Conservation (phyloP, 1,140 invertebrate species). For the Fopius arisanus region DNA sequence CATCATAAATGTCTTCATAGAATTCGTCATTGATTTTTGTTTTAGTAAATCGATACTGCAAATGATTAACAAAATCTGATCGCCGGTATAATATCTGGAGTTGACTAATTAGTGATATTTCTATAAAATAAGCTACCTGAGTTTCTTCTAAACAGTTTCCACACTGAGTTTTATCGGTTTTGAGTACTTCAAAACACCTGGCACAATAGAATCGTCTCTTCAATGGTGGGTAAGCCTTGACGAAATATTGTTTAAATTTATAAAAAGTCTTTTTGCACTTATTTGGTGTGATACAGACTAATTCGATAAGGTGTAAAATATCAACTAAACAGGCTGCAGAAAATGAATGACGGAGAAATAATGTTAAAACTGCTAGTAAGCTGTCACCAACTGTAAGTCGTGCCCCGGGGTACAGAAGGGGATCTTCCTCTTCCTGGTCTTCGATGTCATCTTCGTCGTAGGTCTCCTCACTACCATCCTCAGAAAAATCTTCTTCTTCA, state of each 20-base stretch:
- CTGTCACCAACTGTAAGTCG: slow-evolving; percentile 2
- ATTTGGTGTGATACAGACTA: neutral
- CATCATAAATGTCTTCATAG: slow-evolving; percentile 25
- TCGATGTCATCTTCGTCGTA: neutral
- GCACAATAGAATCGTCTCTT: slow-evolving; percentile 22
- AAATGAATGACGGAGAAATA: slow-evolving; percentile 15
- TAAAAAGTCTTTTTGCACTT: slow-evolving; percentile 1
- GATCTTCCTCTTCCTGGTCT: neutral
- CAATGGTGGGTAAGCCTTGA: neutral
- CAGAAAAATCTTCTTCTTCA: neutral
- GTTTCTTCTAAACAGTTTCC: neutral
- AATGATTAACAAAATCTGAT: neutral
- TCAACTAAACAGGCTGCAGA: slow-evolving; percentile 7
- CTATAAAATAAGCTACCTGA: slow-evolving; percentile 16
- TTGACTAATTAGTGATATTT: neutral
- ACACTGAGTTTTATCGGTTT: neutral
- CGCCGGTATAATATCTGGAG: neutral
- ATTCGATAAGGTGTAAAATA: neutral
- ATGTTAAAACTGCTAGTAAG: slow-evolving; percentile 8
- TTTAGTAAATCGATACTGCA: neutral
- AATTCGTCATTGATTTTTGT: neutral
- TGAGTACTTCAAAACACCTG: slow-evolving; percentile 22
- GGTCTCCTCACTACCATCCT: neutral
- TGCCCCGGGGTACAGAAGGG: slow-evolving; percentile 13
- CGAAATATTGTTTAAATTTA: slow-evolving; percentile 20